Base-by-base conservation (phyloP, 2,113 vertebrate species). In the Canis aureus region DNA sequence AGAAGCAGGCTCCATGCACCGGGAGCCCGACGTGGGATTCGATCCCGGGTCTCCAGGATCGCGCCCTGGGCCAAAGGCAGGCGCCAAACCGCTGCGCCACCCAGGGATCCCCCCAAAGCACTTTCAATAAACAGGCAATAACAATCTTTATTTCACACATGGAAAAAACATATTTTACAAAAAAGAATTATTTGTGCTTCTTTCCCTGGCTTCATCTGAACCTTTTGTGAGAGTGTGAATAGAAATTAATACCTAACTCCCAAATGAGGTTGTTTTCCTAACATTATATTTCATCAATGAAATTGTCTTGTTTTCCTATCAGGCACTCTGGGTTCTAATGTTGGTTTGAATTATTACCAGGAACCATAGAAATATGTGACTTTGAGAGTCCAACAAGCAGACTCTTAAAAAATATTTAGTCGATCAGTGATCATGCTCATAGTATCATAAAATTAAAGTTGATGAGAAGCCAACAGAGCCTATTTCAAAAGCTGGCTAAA, bases 291-390 rank as follows among this genome's bases (percentile, higher is more conserved):
- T 80, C 35, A 81, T 59, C 69, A 62, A 67, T 82, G 57, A 84
- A 84, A 66, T 60, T 60, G 13, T 64, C 60, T 95, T 80, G 25
- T 74, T 95, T 96, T 91, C n/a, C 60, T 91, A 89, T 53, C 11
- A n/a, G 67, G n/a, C 9, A 53, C 15, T 67, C 43, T 82, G 27
- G 6, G 11, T 62, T 43, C 51, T 22, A 35, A 64, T 32, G 5
- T 81, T 23, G 29, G 25, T 74, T 69, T 81, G 27, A 55, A 73
- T 67, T 79, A 90, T 73, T 82, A 64, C 57, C 57, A 73, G 49
- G 38, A 83, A 81, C 94, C 60, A 71, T 5, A 71, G 76, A 90
- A 93, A 85, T 64, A 38, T 25, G 11, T 59, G 32, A 84, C 32
- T 84, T 38, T 91, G 6, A 64, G 12, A 71, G 15, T 60, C 76